Evolutionary conservation across 1,140 invertebrate species (phyloP).

Genomic region (Aphaenogaster ashmeadi): DNA sequence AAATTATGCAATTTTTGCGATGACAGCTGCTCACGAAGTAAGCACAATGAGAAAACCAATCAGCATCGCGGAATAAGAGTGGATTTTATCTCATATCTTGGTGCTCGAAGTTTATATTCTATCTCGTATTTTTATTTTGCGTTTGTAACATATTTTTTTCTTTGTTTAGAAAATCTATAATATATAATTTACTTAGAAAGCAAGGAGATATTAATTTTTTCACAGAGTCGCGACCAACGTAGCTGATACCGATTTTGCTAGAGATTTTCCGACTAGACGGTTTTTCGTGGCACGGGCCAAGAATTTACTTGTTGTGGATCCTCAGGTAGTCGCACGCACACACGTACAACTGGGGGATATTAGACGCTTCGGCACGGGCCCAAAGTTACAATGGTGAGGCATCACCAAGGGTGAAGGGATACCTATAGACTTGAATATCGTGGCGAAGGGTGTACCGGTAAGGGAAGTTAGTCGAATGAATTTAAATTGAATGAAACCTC

Average conservation of each 20-base stretch:
- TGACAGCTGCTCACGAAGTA: too few relatives aligned
- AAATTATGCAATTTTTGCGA: too few relatives aligned
- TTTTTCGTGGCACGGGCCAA: slow-evolving; percentile 46
- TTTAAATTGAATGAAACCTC: slow-evolving; percentile 31
- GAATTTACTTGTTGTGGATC: slow-evolving; percentile 47
- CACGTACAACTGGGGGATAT: background rate
- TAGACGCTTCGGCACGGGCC: slow-evolving; percentile 42
- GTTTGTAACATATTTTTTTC: background rate
- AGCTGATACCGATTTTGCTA: slow-evolving; percentile 26
- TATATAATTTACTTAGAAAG: background rate
- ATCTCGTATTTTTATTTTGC: background rate
- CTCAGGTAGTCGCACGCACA: slow-evolving; percentile 52
- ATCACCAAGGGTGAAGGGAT: slow-evolving; percentile 48
- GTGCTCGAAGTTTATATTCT: background rate
- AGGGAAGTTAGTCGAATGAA: slow-evolving; percentile 31
- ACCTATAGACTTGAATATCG: slow-evolving; percentile 10
- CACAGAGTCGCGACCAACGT: background rate
- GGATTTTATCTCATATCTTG: background rate
- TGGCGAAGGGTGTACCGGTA: background rate
- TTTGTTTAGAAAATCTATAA: background rate
- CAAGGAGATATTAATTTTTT: background rate
- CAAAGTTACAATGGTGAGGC: slow-evolving; percentile 42
- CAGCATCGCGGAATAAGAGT: too few relatives aligned
- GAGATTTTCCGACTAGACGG: slow-evolving; percentile 10
- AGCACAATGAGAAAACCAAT: too few relatives aligned